These are phyloP conservation scores for Exocentrus adspersus DNA, from an alignment of 2,888 invertebrate species.

Conservation along the genomic window DNA sequence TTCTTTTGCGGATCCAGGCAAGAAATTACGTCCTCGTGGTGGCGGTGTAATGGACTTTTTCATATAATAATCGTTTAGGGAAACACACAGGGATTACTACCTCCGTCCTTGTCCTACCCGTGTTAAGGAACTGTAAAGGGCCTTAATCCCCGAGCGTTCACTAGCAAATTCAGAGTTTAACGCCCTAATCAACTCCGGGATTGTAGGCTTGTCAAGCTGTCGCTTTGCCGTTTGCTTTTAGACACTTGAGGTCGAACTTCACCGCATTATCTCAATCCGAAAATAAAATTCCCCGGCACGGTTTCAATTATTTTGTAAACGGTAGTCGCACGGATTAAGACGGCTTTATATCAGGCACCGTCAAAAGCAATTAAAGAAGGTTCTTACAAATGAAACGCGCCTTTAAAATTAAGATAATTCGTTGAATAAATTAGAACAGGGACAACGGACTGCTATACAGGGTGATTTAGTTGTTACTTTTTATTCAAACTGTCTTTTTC, in stretches of 20 bases:
- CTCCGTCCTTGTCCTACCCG: too few species aligned
- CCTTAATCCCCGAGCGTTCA: too few species aligned
- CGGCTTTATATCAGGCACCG: not conserved
- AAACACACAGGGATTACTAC: too few species aligned
- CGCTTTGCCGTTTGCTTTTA: not conserved
- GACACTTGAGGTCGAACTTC: not conserved
- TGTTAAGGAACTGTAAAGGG: too few species aligned
- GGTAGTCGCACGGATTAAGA: not conserved
- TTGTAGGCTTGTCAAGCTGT: conserved; percentile 1
- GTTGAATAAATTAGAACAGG: too few species aligned
- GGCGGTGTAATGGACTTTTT: too few species aligned
- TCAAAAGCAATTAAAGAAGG: not conserved
- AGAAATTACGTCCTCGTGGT: too few species aligned
- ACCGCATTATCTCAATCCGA: not conserved
- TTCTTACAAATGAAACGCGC: not conserved
- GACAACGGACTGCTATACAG: too few species aligned
- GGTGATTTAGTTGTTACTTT: too few species aligned
- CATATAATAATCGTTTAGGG: too few species aligned
- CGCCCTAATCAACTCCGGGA: not conserved
- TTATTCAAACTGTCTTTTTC: too few species aligned
- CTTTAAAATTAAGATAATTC: not conserved
- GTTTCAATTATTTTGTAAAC: conserved; percentile 1
- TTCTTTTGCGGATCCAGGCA: too few species aligned
- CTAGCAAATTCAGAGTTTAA: not conserved
- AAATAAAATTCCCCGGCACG: not conserved